A percentile compares a stretch with the other conserved stretches of the same genome.
phyloP scores from a whole-genome alignment of 2,888 invertebrate species.

The Thysanoteuthis rhombus region DNA sequence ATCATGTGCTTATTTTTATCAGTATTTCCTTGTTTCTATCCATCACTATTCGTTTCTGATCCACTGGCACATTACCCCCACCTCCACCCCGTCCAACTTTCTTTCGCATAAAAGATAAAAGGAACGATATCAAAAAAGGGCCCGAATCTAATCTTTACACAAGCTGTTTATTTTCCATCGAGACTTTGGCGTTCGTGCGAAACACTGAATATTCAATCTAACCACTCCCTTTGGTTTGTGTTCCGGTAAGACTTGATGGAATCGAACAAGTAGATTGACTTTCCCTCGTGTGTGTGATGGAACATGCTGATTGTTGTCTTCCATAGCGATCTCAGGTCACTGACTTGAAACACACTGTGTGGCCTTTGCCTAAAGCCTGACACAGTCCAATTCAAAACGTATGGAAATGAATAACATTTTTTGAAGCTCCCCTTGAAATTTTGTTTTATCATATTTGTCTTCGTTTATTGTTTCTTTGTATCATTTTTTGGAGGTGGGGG shows the following conservation, averaged over 20 bases:
- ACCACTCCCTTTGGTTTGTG: background rate
- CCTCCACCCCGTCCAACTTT: background rate
- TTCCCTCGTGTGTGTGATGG: background rate
- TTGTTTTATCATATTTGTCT: too few species aligned
- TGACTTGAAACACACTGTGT: background rate
- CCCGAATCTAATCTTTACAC: background rate
- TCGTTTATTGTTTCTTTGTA: too few species aligned
- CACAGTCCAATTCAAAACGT: background rate
- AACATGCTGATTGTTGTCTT: background rate
- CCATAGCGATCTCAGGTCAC: background rate
- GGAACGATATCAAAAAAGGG: background rate
- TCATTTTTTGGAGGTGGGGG: too few species aligned
- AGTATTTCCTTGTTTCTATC: background rate
- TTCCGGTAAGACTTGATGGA: background rate
- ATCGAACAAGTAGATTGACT: background rate
- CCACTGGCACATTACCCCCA: too few species aligned
- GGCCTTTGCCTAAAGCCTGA: background rate
- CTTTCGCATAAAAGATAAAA: background rate
- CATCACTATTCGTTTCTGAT: background rate
- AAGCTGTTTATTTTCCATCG: background rate
- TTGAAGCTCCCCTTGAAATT: too few species aligned
- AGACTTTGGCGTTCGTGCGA: background rate
- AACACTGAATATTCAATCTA: conserved; percentile 12
- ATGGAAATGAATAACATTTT: too few species aligned
- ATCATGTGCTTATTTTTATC: background rate